Percentiles rank a stretch among this genome's conserved stretches.
phyloP scores from a whole-genome alignment of 2,113 vertebrate genomes.

The Castor canadensis region DNA sequence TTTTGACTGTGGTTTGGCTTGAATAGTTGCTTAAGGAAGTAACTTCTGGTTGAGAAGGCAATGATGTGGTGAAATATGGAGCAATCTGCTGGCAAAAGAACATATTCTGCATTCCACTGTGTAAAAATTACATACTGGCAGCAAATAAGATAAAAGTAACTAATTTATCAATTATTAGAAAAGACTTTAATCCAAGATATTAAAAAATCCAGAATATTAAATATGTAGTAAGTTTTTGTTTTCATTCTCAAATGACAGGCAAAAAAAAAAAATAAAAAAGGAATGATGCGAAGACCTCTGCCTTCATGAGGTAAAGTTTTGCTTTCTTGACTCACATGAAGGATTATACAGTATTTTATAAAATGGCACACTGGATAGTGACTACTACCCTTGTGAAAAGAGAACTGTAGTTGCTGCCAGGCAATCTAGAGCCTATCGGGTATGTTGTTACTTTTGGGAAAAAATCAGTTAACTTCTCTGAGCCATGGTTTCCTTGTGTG shows the following conservation, averaged over 20 bases:
- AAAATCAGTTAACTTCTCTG: background rate
- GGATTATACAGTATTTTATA: background rate
- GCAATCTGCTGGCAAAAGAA: conserved; percentile 43
- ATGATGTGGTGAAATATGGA: background rate
- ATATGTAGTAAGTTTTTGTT: background rate
- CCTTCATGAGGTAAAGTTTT: background rate
- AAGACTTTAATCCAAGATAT: background rate
- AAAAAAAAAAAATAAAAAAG: background rate
- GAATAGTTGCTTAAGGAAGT: background rate
- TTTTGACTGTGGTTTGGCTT: background rate
- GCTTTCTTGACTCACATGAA: background rate
- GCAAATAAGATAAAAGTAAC: conserved; percentile 1
- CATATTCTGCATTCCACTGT: background rate
- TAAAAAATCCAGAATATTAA: background rate
- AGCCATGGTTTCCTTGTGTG: background rate
- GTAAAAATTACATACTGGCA: background rate
- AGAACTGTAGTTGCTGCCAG: background rate
- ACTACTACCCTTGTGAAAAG: background rate
- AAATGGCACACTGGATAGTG: background rate
- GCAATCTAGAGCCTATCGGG: background rate
- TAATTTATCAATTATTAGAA: background rate
- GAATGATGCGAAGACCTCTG: too few species aligned
- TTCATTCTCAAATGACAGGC: conserved; percentile 35
- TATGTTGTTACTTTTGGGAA: background rate
- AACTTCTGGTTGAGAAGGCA: background rate